Base-by-base conservation (phyloP, 2,888 invertebrate genomes). In the Protodeltote pygarga region DNA sequence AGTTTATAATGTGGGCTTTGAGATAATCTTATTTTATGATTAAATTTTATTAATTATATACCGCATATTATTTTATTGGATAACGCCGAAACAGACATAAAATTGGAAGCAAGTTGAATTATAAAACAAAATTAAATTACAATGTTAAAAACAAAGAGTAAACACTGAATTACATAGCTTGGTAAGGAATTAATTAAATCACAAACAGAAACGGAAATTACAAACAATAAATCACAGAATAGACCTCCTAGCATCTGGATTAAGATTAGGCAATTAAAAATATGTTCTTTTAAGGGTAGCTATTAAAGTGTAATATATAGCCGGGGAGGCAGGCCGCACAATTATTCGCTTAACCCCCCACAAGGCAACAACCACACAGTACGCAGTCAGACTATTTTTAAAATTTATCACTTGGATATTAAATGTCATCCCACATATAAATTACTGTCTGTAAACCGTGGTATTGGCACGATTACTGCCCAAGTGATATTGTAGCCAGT, bases 241-340 rank as follows among this genome's bases (percentile, higher is more conserved):
- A 71, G 84, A 87, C 85, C 84, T 81, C 85, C 86, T 82, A 82
- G 77, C 62, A 76, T 71, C 64, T 59, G 65, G 77, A 75, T 82
- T 81, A 81, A 81, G 79, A 85, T 89, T 83, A 81, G 82, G 79
- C 76, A 83, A 89, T 89, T 89, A 89, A 87, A 85, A 76, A 75
- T 73, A 78, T 68, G 80, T 77, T 85, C 85, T 79, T 87, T 87
- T 86, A 88, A 86, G 85, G 88, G 82, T 74, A 67, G 76, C 80
- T 80, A 85, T 86, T 88, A 87, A 85, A 81, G 66, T 54, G 58
- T 83, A 81, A 85, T 80, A 81, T 83, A 87, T 81, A 72, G 76
- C 52, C 65, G 50, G 58, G 65, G 62, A 73, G 55, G 65, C 54
- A 47, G 59, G 63, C 60, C 62, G 66, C 61, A 71, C 78, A 71